These are phyloP conservation scores for Drosophila obscura DNA, from an alignment of 1,140 invertebrate species.

Conservation along the genomic window DNA sequence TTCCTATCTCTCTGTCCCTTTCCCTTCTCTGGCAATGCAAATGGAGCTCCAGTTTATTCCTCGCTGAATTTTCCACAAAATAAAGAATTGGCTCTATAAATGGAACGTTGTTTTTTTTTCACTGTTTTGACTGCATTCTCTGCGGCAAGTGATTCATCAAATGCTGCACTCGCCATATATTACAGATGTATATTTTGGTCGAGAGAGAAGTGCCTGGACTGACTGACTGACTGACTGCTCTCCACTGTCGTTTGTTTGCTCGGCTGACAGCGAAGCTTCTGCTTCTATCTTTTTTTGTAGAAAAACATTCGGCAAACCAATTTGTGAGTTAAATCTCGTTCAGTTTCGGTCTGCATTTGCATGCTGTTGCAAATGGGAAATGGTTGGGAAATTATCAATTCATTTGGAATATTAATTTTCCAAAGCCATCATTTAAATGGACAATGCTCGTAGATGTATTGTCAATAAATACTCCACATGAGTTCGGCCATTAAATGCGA, in stretches of 20 bases:
- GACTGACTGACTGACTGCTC: slow-evolving; percentile 5
- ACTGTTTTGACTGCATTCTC: too few relatives aligned
- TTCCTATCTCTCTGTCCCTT: neutral
- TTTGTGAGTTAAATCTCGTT: too few relatives aligned
- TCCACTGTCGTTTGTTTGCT: slow-evolving; percentile 38
- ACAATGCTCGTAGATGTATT: neutral
- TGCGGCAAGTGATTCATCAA: slow-evolving; percentile 44
- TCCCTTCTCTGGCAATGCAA: slow-evolving; percentile 21
- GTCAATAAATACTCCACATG: neutral
- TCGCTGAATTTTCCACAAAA: neutral
- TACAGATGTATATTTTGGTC: slow-evolving; percentile 26
- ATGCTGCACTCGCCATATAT: slow-evolving; percentile 42
- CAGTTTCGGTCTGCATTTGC: too few relatives aligned
- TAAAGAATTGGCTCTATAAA: slow-evolving; percentile 30
- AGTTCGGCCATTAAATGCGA: slow-evolving; percentile 11
- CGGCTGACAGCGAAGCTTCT: slow-evolving; percentile 20
- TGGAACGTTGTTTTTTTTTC: slow-evolving; percentile 4
- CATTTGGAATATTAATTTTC: slow-evolving; percentile 23
- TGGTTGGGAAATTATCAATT: slow-evolving; percentile 23
- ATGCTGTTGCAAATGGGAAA: too few relatives aligned
- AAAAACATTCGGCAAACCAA: slow-evolving; percentile 21
- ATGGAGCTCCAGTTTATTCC: slow-evolving; percentile 18
- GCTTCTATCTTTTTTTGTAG: slow-evolving; percentile 24
- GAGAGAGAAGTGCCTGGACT: neutral
- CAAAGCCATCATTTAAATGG: neutral